phyloP scores from a whole-genome alignment of 2,797 vertebrate genomes.

The Fundulus diaphanus region DNA sequence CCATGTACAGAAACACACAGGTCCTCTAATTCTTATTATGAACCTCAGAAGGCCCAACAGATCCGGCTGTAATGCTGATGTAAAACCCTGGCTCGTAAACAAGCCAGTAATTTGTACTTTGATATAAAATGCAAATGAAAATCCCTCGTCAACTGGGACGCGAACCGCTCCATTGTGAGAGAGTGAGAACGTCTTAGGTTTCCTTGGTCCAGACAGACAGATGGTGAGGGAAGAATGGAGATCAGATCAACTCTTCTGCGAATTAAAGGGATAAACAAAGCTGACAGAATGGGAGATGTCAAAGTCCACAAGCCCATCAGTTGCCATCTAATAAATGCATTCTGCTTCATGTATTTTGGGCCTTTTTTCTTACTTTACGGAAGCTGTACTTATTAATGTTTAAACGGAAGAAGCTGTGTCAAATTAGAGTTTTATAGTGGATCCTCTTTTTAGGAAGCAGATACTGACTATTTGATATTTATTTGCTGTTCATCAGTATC shows the following conservation, averaged over 20 bases:
- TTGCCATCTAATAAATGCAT: constrained; percentile 13
- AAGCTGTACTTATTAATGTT: neutral
- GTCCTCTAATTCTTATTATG: constrained; percentile 17
- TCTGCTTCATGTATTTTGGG: neutral
- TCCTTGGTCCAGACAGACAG: constrained; percentile 51
- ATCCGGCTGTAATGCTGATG: constrained; percentile 37
- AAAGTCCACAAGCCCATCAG: constrained; percentile 51
- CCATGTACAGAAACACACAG: constrained; percentile 3
- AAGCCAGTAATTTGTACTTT: constrained; percentile 51
- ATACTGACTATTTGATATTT: constrained; percentile 3
- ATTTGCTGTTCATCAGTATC: constrained; percentile 7
- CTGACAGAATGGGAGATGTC: constrained; percentile 44
- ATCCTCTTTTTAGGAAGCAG: neutral
- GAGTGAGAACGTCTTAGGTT: constrained; percentile 43
- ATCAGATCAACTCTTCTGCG: constrained; percentile 52
- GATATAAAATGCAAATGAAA: constrained; percentile 61
- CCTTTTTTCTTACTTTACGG: neutral
- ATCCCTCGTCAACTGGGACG: constrained; percentile 46
- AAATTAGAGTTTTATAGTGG: neutral
- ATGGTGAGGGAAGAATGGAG: constrained; percentile 58
- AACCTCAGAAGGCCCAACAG: constrained; percentile 27
- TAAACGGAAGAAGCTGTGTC: neutral
- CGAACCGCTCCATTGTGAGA: constrained; percentile 40
- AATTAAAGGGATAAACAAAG: constrained; percentile 64
- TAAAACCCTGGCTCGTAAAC: constrained; percentile 46